Evolutionary conservation across 2,113 vertebrate genomes (phyloP).

Genomic region (Chrysemys picta): DNA sequence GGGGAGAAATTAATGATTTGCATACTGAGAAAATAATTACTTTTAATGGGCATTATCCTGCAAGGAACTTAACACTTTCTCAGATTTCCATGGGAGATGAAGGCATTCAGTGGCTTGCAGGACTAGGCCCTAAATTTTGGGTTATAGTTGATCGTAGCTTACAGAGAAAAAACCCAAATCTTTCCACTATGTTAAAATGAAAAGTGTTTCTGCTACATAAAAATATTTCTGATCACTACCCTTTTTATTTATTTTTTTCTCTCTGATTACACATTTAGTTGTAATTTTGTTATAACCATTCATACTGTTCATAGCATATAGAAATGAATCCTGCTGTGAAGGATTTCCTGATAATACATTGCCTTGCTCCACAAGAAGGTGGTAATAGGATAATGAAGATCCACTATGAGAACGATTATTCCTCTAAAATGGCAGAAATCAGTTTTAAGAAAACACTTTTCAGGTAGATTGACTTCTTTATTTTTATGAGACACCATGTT

Average conservation of each 20-base stretch:
- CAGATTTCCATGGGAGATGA: neutral
- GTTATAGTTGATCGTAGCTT: neutral
- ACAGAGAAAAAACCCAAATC: neutral
- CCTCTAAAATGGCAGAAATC: neutral
- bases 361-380: neutral
- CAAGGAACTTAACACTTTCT: neutral
- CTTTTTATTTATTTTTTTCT: neutral
- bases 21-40: neutral
- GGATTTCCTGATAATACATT: neutral
- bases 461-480: neutral
- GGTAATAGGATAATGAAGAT: neutral
- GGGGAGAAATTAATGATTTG: neutral
- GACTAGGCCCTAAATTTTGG: neutral
- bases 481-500: neutral
- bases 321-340: neutral
- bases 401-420: neutral
- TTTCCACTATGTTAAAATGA: neutral
- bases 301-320: neutral
- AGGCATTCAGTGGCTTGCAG: conserved; percentile 5
- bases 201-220: neutral
- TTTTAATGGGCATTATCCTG: neutral
- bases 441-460: neutral
- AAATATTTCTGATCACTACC: neutral
- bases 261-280: neutral
- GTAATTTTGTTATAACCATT: neutral